Percentiles rank a stretch among this genome's conserved stretches.
These are phyloP conservation scores for Pheosia gnoma DNA, from an alignment of 2,888 invertebrate species.

Conservation along the genomic window DNA sequence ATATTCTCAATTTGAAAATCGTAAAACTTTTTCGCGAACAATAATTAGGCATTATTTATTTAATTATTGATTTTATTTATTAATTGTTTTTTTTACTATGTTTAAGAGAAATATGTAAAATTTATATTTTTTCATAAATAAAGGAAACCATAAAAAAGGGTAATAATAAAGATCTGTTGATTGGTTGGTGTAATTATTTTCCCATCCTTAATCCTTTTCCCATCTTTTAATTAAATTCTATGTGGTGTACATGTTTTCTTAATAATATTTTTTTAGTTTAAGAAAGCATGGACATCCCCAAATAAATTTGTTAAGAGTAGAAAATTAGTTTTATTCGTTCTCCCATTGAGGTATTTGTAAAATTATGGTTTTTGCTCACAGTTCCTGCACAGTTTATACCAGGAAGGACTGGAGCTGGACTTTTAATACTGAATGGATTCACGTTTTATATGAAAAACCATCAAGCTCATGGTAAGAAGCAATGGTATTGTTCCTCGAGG, in stretches of 20 bases:
- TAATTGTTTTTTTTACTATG: constrained; percentile 12
- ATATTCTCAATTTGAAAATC: constrained; percentile 33
- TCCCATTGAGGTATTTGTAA: constrained; percentile 32
- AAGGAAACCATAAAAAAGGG: constrained; percentile 22
- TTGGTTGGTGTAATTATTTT: constrained; percentile 60
- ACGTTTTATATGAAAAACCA: constrained; percentile 81
- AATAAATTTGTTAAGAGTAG: constrained; percentile 22
- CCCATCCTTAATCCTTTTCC: constrained; percentile 46
- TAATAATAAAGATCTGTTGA: constrained; percentile 50
- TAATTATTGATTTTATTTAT: constrained; percentile 20
- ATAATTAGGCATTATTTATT: constrained; percentile 6
- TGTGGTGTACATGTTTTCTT: constrained; percentile 35
- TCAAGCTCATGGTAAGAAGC: constrained; percentile 78
- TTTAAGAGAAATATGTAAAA: constrained; percentile 30
- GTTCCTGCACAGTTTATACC: constrained; percentile 79
- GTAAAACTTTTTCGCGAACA: neutral
- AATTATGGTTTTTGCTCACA: constrained; percentile 61
- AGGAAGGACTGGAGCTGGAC: constrained; percentile 73
- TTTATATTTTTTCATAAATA: constrained; percentile 27
- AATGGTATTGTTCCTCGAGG: constrained; percentile 79
- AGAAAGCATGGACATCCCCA: constrained; percentile 29
- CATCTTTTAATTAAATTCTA: constrained; percentile 16
- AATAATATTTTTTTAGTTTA: constrained; percentile 20
- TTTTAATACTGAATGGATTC: constrained; percentile 74
- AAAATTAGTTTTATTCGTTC: constrained; percentile 40